Conservation (phyloP, 2,888 invertebrate species). For the Glyphotaelius pellucidus region DNA sequence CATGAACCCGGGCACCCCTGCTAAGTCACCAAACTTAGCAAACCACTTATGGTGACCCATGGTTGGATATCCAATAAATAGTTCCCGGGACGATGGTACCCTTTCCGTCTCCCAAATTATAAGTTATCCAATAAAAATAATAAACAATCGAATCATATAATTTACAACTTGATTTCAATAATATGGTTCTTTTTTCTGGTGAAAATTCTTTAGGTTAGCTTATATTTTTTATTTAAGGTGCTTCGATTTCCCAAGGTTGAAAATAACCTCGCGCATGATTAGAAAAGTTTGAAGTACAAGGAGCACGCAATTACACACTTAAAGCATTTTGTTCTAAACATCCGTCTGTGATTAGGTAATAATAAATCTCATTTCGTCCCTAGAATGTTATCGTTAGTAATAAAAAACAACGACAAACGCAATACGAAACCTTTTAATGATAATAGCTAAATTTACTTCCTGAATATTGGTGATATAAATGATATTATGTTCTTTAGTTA, state of each 20-base stretch:
- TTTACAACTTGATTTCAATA: not conserved
- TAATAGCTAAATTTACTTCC: not conserved
- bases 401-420: not conserved
- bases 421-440: not conserved
- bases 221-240: not conserved
- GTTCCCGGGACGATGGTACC: too few relatives aligned
- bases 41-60: too few relatives aligned
- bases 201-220: not conserved
- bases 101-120: too few relatives aligned
- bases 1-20: too few relatives aligned
- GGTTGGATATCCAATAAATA: too few relatives aligned
- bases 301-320: not conserved
- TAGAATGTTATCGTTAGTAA: not conserved
- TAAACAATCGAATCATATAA: not conserved
- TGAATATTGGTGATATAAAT: not conserved
- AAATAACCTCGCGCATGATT: not conserved
- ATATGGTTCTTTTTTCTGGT: too few relatives aligned
- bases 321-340: not conserved
- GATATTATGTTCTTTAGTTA: not conserved
- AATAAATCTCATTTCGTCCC: not conserved
- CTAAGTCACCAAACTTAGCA: too few relatives aligned
- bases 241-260: not conserved
- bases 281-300: not conserved
- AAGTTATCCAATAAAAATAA: not conserved
- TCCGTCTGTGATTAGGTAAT: not conserved